These are phyloP conservation scores for Sinopyrophorus schimmeli DNA, from an alignment of 2,888 invertebrate genomes.

Conservation along the genomic window DNA sequence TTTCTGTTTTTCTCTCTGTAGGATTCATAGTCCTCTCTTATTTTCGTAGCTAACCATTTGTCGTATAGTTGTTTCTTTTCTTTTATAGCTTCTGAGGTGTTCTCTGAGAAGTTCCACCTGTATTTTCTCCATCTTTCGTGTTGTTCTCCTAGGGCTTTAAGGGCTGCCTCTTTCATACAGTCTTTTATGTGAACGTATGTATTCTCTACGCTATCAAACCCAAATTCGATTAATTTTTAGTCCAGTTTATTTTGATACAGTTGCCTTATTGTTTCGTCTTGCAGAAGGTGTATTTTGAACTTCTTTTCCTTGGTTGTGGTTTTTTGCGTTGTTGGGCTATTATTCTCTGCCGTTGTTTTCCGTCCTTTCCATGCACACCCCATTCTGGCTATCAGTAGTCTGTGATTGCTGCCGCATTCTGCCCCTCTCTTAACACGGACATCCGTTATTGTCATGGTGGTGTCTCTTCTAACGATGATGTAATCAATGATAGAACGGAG, in stretches of 20 bases:
- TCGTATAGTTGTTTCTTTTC: too few species aligned
- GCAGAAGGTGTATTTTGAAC: neutral
- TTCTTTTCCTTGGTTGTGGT: neutral
- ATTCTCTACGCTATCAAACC: neutral
- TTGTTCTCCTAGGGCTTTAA: too few species aligned
- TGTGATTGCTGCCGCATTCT: neutral
- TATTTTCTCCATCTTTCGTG: too few species aligned
- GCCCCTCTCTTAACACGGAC: neutral
- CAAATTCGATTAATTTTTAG: neutral
- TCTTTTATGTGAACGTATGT: neutral
- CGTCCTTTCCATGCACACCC: too few species aligned
- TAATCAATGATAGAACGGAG: neutral
- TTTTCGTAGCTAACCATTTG: too few species aligned
- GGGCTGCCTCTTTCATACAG: neutral
- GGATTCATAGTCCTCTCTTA: too few species aligned
- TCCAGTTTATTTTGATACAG: neutral
- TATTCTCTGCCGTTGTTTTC: too few species aligned
- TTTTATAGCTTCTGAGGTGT: too few species aligned
- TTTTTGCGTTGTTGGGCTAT: too few species aligned
- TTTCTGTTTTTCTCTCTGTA: too few species aligned
- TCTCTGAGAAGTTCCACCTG: too few species aligned
- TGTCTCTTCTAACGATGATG: neutral
- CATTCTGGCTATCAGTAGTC: too few species aligned
- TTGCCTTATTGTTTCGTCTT: neutral
- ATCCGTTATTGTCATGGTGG: neutral